Percentiles rank a stretch among this genome's conserved stretches.
These are phyloP conservation scores for Nomada lathburiana DNA, from an alignment of 2,888 invertebrate species.

Conservation along the genomic window DNA sequence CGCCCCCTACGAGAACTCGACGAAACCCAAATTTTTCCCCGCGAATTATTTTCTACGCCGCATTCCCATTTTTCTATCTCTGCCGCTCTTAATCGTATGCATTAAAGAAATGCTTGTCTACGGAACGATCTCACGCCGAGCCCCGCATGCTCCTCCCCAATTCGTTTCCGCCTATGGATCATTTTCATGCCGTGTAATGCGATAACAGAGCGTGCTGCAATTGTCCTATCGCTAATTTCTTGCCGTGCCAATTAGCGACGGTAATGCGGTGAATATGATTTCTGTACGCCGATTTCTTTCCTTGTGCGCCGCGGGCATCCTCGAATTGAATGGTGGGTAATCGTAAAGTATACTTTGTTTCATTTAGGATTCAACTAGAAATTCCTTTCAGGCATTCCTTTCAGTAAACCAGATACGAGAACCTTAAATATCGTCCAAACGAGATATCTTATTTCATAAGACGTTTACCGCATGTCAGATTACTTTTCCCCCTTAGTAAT, in stretches of 20 bases:
- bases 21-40: background rate
- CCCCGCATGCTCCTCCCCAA: constrained; percentile 18
- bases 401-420: constrained; percentile 7
- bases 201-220: background rate
- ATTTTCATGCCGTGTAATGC: constrained; percentile 10
- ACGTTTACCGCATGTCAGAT: constrained; percentile 27
- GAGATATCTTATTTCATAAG: constrained; percentile 10
- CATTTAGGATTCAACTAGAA: too few species aligned
- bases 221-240: background rate
- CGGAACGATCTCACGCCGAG: background rate
- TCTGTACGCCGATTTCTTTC: background rate
- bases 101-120: background rate
- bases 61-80: background rate
- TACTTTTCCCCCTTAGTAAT: constrained; percentile 23
- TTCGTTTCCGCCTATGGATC: constrained; percentile 14
- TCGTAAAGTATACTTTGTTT: too few species aligned
- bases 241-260: background rate
- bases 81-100: background rate
- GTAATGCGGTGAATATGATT: background rate
- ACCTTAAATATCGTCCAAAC: constrained; percentile 18
- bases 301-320: background rate
- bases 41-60: background rate
- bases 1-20: background rate
- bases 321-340: too few species aligned
- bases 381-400: background rate